phyloP scores from a whole-genome alignment of 2,113 vertebrate genomes.

The Brachyhypopomus occidentalis region DNA sequence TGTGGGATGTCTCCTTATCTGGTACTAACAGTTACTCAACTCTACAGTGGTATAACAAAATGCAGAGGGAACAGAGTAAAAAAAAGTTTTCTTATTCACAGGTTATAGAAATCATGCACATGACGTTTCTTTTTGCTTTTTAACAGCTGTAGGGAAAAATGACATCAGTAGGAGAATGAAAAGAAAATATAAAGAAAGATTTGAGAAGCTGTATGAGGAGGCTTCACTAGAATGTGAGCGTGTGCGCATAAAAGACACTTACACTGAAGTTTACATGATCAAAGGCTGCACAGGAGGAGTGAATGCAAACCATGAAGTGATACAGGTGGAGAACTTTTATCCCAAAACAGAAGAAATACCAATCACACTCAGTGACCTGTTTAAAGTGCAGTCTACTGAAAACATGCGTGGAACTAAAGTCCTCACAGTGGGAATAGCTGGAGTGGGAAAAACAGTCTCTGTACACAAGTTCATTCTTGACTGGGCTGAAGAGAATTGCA shows the following conservation, averaged over 20 bases:
- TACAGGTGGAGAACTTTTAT: not conserved
- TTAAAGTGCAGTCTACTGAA: not conserved
- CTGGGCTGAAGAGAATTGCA: constrained; percentile 2
- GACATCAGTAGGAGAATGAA: not conserved
- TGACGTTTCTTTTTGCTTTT: too few relatives aligned
- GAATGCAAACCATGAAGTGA: not conserved
- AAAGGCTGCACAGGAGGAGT: not conserved
- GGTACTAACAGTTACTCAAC: too few relatives aligned
- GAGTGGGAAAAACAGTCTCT: constrained; percentile 11
- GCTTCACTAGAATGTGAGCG: not conserved
- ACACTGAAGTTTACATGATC: not conserved
- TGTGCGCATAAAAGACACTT: not conserved
- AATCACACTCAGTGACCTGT: not conserved
- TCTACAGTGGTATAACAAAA: too few relatives aligned
- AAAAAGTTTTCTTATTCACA: too few relatives aligned
- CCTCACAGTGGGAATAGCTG: constrained; percentile 8
- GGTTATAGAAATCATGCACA: too few relatives aligned
- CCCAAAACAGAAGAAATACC: not conserved
- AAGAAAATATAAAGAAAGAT: not conserved
- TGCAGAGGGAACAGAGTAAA: too few relatives aligned
- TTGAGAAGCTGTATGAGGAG: not conserved
- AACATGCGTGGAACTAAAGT: not conserved
- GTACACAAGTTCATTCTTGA: constrained; percentile 18
- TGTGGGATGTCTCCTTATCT: too few relatives aligned
- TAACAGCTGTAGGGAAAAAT: too few relatives aligned